These are phyloP conservation scores for Tribolium freemani DNA, from an alignment of 2,888 invertebrate species.

Conservation along the genomic window DNA sequence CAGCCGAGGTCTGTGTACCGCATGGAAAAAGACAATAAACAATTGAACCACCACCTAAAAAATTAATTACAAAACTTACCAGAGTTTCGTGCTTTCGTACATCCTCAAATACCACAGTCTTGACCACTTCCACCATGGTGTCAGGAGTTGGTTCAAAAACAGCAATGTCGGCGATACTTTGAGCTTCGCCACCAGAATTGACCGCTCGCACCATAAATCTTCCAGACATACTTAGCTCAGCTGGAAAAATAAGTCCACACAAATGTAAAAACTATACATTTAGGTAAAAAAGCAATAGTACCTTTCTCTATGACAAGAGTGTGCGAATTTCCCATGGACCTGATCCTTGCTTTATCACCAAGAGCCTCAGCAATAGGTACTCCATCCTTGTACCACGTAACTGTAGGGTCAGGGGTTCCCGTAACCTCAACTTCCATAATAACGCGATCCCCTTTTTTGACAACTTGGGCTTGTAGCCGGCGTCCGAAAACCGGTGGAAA, in stretches of 20 bases:
- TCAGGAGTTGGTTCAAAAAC: constrained; percentile 80
- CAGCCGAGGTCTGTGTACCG: constrained; percentile 57
- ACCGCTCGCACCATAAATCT: constrained; percentile 82
- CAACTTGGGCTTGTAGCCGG: constrained; percentile 81
- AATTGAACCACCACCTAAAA: background rate
- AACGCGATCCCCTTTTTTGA: constrained; percentile 79
- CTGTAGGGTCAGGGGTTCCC: constrained; percentile 81
- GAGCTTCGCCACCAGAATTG: constrained; percentile 86
- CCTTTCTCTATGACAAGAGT: constrained; percentile 81
- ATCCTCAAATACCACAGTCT: constrained; percentile 77
- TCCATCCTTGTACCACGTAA: constrained; percentile 83
- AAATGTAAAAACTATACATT: background rate
- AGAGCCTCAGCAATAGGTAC: constrained; percentile 72
- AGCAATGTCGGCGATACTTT: constrained; percentile 84
- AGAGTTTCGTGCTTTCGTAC: constrained; percentile 67
- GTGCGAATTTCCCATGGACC: constrained; percentile 78
- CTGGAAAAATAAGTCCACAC: constrained; percentile 62
- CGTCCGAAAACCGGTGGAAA: constrained; percentile 87
- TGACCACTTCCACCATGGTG: constrained; percentile 77
- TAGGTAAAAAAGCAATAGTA: constrained; percentile 56
- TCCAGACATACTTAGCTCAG: constrained; percentile 78
- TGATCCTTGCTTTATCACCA: constrained; percentile 71
- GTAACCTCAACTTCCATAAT: constrained; percentile 84
- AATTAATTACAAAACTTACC: constrained; percentile 60
- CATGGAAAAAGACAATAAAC: constrained; percentile 41